These are phyloP conservation scores for Glaucidium brasilianum DNA, from an alignment of 2,113 vertebrate species.

Conservation along the genomic window DNA sequence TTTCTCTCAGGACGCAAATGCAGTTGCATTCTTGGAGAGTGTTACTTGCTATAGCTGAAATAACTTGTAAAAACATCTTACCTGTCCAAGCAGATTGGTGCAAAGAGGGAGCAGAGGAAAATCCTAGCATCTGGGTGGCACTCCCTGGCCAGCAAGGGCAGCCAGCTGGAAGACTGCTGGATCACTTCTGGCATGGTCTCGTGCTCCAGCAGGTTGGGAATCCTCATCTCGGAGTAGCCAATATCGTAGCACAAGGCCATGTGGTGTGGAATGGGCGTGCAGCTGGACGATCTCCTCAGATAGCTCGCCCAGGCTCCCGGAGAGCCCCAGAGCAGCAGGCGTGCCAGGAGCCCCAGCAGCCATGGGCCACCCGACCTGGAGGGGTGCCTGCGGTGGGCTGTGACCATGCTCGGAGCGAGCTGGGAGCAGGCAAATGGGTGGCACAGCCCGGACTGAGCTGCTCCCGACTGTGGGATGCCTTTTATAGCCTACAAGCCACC, in stretches of 20 bases:
- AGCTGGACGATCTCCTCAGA: conserved; percentile 73
- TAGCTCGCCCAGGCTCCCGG: conserved; percentile 22
- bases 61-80: conserved; percentile 48
- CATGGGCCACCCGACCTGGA: background rate
- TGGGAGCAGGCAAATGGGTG: background rate
- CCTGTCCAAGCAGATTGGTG: conserved; percentile 85
- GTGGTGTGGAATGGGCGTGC: conserved; percentile 72
- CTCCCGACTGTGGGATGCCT: background rate
- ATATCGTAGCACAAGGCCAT: conserved; percentile 84
- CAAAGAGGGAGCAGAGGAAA: conserved; percentile 87
- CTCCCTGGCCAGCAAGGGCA: conserved; percentile 81
- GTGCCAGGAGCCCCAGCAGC: background rate
- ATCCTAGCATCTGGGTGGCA: conserved; percentile 83
- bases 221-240: conserved; percentile 81
- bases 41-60: background rate
- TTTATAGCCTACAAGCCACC: conserved; percentile 64
- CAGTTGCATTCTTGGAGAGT: background rate
- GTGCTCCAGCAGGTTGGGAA: conserved; percentile 84
- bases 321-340: background rate
- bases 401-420: background rate
- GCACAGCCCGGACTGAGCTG: background rate
- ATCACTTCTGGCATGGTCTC: conserved; percentile 80
- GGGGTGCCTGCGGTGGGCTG: background rate
- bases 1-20: background rate
- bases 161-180: conserved; percentile 84